Evolutionary conservation across 2,113 vertebrate species (phyloP), one percentile per base, ranked within the genome.

Genomic region (Kryptolebias marmoratus): DNA sequence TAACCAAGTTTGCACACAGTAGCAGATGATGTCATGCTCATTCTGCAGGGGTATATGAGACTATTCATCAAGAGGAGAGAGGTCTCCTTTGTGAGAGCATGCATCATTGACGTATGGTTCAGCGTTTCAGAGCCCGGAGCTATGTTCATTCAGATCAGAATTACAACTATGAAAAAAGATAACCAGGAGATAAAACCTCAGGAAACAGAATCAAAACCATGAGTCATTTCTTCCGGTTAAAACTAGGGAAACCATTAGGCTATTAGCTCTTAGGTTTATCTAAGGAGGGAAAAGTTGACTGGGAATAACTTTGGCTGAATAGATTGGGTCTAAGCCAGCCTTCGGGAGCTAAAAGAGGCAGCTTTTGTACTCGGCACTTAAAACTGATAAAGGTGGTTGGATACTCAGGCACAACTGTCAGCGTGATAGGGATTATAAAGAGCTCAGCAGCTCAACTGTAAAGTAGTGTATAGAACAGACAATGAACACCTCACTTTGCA

Each of bases 21-120:
- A 63, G 62, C 62, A 44, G 69, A 85, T 91, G 83, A 91, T 81
- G 89, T 90, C 85, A 91, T 77, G 15, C 15, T 39, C 13, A 18
- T 4, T 11, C 58, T 13, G 28, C n/a, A 52, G 49, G 57, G 31
- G 15, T 39, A 13, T 57, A 44, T 1, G n/a, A 22, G 57, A 10
- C 53, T 49, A 58, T 77, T 83, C 50, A 59, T 52, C 57, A 53
- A 11, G 6, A 39, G 42, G 15, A 68, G 69, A 53, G 57, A 76
- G 22, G 69, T 73, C 62, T 70, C 49, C 49, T 60, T 31, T 48
- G 14, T 63, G 27, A 22, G 66, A 12, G 36, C 53, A 14, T 45
- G 13, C 59, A 28, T 69, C 55, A 54, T 39, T 44, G 49, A 75
- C 56, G 31, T 53, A 36, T 47, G 52, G 83, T 54, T 82, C 72